Conservation (phyloP, 2,113 vertebrate genomes). For the Festucalex cinctus region DNA sequence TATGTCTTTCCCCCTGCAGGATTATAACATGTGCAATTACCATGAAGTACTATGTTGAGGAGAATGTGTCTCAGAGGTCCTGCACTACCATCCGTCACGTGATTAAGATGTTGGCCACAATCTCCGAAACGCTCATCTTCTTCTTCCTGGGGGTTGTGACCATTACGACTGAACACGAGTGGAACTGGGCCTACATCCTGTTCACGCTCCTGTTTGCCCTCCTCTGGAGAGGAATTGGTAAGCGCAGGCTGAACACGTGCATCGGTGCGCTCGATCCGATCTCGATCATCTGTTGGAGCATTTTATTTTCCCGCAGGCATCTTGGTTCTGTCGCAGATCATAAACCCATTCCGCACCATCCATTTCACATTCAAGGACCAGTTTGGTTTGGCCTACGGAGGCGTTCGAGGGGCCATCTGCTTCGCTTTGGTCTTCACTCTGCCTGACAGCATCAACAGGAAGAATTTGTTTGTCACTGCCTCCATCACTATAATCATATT, state of each 20-base stretch:
- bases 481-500: slow-evolving; percentile 87
- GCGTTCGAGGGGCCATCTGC: slow-evolving; percentile 88
- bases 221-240: slow-evolving; percentile 86
- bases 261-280: background rate
- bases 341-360: slow-evolving; percentile 89
- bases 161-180: slow-evolving; percentile 87
- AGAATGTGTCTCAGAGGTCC: slow-evolving; percentile 89
- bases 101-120: slow-evolving; percentile 90
- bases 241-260: slow-evolving; percentile 9
- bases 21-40: slow-evolving; percentile 88
- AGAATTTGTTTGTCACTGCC: slow-evolving; percentile 84
- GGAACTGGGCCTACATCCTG: slow-evolving; percentile 92
- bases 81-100: slow-evolving; percentile 91
- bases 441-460: slow-evolving; percentile 79
- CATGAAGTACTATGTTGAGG: slow-evolving; percentile 92
- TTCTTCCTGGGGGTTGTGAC: slow-evolving; percentile 95
- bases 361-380: slow-evolving; percentile 88
- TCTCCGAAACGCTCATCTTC: slow-evolving; percentile 94
- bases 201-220: slow-evolving; percentile 87
- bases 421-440: slow-evolving; percentile 89
- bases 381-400: slow-evolving; percentile 89
- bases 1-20: slow-evolving; percentile 53
- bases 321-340: slow-evolving; percentile 85
- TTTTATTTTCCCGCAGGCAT: slow-evolving; percentile 70
- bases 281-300: background rate